Base-by-base conservation (phyloP, 2,113 vertebrate species). In the Cryptotis parvus region DNA sequence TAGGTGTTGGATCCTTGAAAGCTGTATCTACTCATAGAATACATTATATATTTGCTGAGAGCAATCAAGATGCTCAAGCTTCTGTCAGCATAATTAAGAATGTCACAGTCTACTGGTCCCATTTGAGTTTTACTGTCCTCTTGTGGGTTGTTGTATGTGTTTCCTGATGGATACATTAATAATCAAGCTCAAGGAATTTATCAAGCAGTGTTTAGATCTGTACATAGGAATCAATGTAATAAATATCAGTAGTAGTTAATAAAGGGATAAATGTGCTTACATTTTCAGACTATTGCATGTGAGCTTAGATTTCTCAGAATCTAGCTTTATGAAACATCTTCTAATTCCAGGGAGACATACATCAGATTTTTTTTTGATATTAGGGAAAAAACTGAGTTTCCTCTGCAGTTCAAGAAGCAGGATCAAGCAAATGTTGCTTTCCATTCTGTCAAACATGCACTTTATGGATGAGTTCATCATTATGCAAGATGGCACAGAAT, bases 401-500 rank as follows among this genome's bases (percentile, higher is more conserved):
- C 16, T 49, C 49, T 4, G 1, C 15, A 70, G 74, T 55, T 65
- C 26, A 20, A 39, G 82, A 69, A 49, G 35, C 33, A 77, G 74
- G 65, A 70, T 29, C 37, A 88, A 89, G 31, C 35, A 41, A 87
- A 90, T 85, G 49, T 18, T 45, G 69, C 78, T 92, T 82, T 79
- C 52, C 75, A 49, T 66, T 45, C 82, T 69, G 85, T 91, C 82
- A 93, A 90, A 81, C 18, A 1, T 63, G 37, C 26, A 31, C 70
- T 94, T 85, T 94, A 94, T 85, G 78, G 91, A 93, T 94, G 92
- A 85, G 78, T 37, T 93, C 22, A 93, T 95, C 87, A 88, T 85
- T 90, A 93, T 93, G 82, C 85, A 95, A 68, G 63, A 74, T 43
- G 66, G 65, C 52, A 66, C 58, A 27, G n/a, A 68, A 85, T 85